Evolutionary conservation across 2,888 invertebrate genomes (phyloP).

Genomic region (Drosophila rellima): DNA sequence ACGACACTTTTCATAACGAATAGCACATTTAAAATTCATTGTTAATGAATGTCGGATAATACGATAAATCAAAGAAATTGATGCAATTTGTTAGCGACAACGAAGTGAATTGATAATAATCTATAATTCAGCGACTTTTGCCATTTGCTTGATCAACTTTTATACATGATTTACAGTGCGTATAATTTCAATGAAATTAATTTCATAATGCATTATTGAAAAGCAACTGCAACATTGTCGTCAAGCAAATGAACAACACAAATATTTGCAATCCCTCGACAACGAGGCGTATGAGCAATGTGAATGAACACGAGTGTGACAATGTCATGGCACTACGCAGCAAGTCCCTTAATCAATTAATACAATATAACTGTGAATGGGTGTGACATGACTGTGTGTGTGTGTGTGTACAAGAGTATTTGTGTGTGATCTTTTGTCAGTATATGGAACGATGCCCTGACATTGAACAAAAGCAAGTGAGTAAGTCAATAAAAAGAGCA

Average conservation of each 20-base stretch:
- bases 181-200: constrained; percentile 53
- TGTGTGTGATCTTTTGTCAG: constrained; percentile 39
- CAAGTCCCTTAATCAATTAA: constrained; percentile 64
- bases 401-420: constrained; percentile 2
- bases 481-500: constrained; percentile 12
- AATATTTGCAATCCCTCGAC: constrained; percentile 37
- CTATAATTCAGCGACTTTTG: constrained; percentile 22
- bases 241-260: constrained; percentile 23
- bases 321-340: constrained; percentile 27
- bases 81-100: constrained; percentile 7
- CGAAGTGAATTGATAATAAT: constrained; percentile 15
- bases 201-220: constrained; percentile 56
- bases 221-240: constrained; percentile 26
- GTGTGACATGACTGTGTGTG: not conserved
- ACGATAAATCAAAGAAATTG: constrained; percentile 9
- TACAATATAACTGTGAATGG: constrained; percentile 39
- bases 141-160: constrained; percentile 39
- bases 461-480: constrained; percentile 27
- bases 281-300: constrained; percentile 38
- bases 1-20: constrained; percentile 9
- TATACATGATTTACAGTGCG: constrained; percentile 40
- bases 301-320: constrained; percentile 26
- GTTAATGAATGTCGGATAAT: constrained; percentile 8
- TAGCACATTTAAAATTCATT: constrained; percentile 21
- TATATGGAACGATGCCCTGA: constrained; percentile 18